Evolutionary conservation across 2,797 vertebrate species (phyloP).

Genomic region (Sebastes paucispinis): DNA sequence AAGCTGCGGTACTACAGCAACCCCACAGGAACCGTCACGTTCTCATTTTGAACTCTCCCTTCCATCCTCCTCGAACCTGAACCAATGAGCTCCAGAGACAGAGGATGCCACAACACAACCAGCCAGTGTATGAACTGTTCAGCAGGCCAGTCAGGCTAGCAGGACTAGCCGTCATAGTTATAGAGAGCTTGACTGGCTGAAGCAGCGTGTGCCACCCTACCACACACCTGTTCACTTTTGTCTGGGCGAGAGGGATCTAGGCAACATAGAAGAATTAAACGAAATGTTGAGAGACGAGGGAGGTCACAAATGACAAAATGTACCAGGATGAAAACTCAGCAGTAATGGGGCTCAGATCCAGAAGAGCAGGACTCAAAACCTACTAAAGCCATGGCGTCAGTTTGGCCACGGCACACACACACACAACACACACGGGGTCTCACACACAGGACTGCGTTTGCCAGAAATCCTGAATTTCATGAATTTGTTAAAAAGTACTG

Average conservation of each 20-base stretch:
- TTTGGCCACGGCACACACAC: slow-evolving; percentile 57
- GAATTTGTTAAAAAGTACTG: slow-evolving; percentile 83
- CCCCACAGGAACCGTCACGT: slow-evolving; percentile 31
- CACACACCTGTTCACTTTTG: slow-evolving; percentile 68
- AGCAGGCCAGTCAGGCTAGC: slow-evolving; percentile 86
- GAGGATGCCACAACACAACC: slow-evolving; percentile 79
- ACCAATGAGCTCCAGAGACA: slow-evolving; percentile 76
- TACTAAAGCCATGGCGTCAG: slow-evolving; percentile 62
- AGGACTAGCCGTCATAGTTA: slow-evolving; percentile 83
- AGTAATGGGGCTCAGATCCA: slow-evolving; percentile 80
- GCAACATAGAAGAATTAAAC: slow-evolving; percentile 36
- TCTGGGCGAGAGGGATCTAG: slow-evolving; percentile 66
- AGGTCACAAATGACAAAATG: slow-evolving; percentile 70
- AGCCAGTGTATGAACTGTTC: slow-evolving; percentile 61
- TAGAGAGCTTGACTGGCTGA: slow-evolving; percentile 87
- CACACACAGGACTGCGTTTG: slow-evolving; percentile 67
- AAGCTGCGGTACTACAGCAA: slow-evolving; percentile 67
- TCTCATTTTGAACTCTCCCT: slow-evolving; percentile 30
- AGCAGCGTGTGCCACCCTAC: slow-evolving; percentile 62
- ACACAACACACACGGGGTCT: slow-evolving; percentile 26
- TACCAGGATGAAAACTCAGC: slow-evolving; percentile 55
- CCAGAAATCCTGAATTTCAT: slow-evolving; percentile 78
- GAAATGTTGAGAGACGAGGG: slow-evolving; percentile 54
- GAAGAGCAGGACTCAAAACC: slow-evolving; percentile 86
- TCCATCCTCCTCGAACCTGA: slow-evolving; percentile 40